A percentile compares a stretch with the other conserved stretches of the same genome.
Evolutionary conservation across 2,888 invertebrate species (phyloP).

Genomic region (Pyrocoelia pectoralis): DNA sequence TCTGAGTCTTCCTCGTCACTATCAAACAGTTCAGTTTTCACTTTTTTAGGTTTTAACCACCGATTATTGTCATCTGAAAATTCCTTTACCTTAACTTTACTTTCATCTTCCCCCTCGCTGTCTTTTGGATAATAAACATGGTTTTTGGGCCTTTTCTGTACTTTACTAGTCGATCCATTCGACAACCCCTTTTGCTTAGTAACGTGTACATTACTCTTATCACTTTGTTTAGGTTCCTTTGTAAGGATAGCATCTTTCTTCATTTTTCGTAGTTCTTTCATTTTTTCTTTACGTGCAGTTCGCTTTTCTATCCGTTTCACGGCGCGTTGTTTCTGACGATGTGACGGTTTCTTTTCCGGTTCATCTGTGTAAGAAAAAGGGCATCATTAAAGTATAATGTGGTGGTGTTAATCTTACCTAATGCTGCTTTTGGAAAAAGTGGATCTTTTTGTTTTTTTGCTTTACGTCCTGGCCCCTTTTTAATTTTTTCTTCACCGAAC

Average conservation of each 20-base stretch:
- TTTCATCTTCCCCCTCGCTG: slow-evolving; percentile 31
- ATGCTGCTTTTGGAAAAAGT: slow-evolving; percentile 66
- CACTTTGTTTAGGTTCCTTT: background rate
- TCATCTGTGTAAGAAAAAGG: slow-evolving; percentile 59
- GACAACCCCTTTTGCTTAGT: background rate
- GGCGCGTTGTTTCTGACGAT: slow-evolving; percentile 72
- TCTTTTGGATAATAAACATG: slow-evolving; percentile 38
- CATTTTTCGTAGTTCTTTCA: slow-evolving; percentile 18
- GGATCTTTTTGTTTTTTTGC: slow-evolving; percentile 88
- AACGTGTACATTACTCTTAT: background rate
- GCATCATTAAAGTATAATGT: background rate
- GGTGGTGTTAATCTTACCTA: slow-evolving; percentile 51
- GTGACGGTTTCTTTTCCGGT: slow-evolving; percentile 68
- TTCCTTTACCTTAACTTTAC: slow-evolving; percentile 54
- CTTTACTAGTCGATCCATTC: background rate
- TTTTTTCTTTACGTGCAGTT: slow-evolving; percentile 61
- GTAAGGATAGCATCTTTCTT: background rate
- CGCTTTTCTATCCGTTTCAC: slow-evolving; percentile 66
- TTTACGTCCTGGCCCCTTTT: slow-evolving; percentile 87
- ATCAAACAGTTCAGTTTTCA: slow-evolving; percentile 23
- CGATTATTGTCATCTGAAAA: slow-evolving; percentile 76
- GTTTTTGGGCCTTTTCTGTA: slow-evolving; percentile 29
- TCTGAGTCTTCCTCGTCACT: slow-evolving; percentile 41
- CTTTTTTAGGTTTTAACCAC: slow-evolving; percentile 72
- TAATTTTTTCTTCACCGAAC: slow-evolving; percentile 73